Base-by-base conservation (phyloP, 1,140 invertebrate species). In the Zaprionus vittiger region DNA sequence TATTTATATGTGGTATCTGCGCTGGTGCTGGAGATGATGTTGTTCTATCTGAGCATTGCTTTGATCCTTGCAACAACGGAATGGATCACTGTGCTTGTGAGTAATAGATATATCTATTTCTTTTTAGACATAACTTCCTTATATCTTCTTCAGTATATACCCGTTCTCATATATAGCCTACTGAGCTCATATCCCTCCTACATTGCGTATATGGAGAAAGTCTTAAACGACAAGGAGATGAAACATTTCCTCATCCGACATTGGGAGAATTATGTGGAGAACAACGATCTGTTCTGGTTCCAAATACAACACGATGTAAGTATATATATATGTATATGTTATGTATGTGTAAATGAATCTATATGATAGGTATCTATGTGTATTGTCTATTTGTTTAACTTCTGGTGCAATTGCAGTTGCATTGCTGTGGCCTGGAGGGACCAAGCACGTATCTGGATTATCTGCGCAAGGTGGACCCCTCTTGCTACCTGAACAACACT, bases 341-440 rank as follows among this genome's bases (percentile, higher is more conserved):
- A 24, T 24, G 24, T 24, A 24, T 24, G 24, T 24, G 4, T 24
- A 24, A 24, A 24, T 24, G 3, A 24, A 24, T 24, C 24, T 26
- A 26, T 5, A 24, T 26, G 24, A 26, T 26, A 26, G 24, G 4
- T 26, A 26, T 26, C 24, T 24, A 24, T 26, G 24, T 26, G 24
- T 26, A 26, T 26, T 26, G 4, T 5, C 5, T 26, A 26, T 26
- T 26, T 26, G 24, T 26, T 26, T 41, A 41, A 15, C 38, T n/a
- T 41, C 38, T 15, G 5, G 38, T 41, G 5, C 15, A n/a, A 6
- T 41, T 6, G 0, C 24, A 84, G 82, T 4, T 81, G 4, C 24
- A 37, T 2, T 84, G 82, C 3, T 84, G 82, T 54, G 82, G 82
- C 24, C 12, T 70, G 24, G 75, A 75, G 1, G 71, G 82, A 12